Percentiles rank a stretch among this genome's conserved stretches.
phyloP scores from a whole-genome alignment of 2,797 vertebrate species.

The Mus caroli region DNA sequence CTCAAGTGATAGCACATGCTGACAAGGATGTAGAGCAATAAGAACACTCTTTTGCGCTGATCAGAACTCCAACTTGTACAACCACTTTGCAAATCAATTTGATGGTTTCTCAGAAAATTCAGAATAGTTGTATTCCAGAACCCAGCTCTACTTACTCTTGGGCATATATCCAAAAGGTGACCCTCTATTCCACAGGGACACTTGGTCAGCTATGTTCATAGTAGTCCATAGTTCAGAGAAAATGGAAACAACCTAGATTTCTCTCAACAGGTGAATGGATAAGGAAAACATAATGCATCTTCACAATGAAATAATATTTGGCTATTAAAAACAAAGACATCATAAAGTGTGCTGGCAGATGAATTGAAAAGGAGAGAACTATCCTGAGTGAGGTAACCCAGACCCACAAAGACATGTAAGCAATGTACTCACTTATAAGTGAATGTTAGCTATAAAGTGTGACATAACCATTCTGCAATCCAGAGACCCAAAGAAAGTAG shows the following conservation, averaged over 20 bases:
- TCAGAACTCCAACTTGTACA: neutral
- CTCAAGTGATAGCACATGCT: neutral
- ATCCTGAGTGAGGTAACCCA: neutral
- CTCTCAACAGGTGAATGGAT: neutral
- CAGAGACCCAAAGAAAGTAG: no score
- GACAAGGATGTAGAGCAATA: neutral
- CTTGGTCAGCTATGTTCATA: neutral
- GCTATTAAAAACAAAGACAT: neutral
- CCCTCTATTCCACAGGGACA: neutral
- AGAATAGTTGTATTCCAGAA: neutral
- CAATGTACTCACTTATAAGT: no score
- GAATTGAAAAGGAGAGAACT: neutral
- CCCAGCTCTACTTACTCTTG: neutral
- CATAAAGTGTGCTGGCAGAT: neutral
- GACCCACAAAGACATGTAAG: neutral
- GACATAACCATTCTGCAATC: no score
- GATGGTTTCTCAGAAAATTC: neutral
- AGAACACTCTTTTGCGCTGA: neutral
- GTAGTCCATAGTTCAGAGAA: neutral
- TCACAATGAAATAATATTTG: neutral
- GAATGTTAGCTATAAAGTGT: no score
- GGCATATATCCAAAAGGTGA: no score
- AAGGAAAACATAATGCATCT: neutral
- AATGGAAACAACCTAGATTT: neutral
- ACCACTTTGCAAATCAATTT: neutral